Percentiles rank a stretch among this genome's conserved stretches.
Evolutionary conservation across 2,797 vertebrate species (phyloP).

Genomic region (Garrulus glandarius): DNA sequence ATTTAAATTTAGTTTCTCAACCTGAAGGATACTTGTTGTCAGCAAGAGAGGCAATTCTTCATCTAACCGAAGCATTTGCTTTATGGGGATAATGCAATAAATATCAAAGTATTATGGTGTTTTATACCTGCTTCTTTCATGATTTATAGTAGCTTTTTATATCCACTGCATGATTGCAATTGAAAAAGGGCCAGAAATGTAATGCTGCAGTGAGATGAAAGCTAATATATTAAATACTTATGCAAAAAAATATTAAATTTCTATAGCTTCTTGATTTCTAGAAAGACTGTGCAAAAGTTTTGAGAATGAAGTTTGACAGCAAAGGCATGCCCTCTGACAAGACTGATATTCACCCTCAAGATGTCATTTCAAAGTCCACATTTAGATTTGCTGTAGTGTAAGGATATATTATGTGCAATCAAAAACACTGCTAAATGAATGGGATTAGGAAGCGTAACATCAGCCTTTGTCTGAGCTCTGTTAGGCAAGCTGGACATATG

Average conservation of each 20-base stretch:
- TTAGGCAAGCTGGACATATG: not conserved
- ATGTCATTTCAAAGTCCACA: not conserved
- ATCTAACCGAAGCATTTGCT: not conserved
- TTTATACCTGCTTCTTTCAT: not conserved
- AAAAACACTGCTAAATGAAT: not conserved
- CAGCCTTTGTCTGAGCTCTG: not conserved
- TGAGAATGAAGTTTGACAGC: constrained; percentile 1
- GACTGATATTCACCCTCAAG: not conserved
- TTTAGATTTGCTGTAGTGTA: not conserved
- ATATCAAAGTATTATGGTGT: constrained; percentile 23
- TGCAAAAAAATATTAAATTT: not conserved
- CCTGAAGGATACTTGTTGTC: not conserved
- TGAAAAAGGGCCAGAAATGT: constrained; percentile 5
- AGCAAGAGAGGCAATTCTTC: constrained; percentile 10
- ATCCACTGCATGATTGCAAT: not conserved
- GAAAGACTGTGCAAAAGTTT: not conserved
- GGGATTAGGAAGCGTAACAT: not conserved
- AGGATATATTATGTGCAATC: not conserved
- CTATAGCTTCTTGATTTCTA: not conserved
- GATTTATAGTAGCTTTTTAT: not conserved
- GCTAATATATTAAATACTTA: not conserved
- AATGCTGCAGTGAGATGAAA: not conserved
- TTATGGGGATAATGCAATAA: not conserved
- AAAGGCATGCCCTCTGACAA: not conserved
- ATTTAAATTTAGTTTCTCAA: not conserved